Conservation (phyloP, 2,888 invertebrate species). For the Trachelus stipa region DNA sequence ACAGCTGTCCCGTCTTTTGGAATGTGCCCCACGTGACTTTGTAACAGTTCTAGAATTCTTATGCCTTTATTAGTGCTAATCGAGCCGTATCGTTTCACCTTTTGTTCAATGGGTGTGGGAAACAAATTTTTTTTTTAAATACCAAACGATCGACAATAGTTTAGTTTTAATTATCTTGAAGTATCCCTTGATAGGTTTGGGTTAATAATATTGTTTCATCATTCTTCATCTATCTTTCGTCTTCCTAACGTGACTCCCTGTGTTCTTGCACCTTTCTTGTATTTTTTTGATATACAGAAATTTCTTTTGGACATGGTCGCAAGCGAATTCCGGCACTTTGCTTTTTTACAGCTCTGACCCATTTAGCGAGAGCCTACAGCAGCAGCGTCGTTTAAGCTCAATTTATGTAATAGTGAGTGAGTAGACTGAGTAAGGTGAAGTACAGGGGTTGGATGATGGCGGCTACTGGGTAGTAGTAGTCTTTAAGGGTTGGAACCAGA, state of each 20-base stretch:
- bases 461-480: neutral
- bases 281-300: neutral
- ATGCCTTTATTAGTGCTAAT: neutral
- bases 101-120: no score
- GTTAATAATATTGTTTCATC: no score
- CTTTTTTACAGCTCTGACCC: slow-evolving; percentile 32
- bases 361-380: slow-evolving; percentile 40
- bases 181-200: neutral
- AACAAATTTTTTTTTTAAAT: neutral
- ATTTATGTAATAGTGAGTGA: slow-evolving; percentile 47
- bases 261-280: neutral
- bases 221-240: neutral
- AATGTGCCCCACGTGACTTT: neutral
- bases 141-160: fast-evolving
- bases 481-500: neutral
- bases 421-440: slow-evolving; percentile 11
- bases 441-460: neutral
- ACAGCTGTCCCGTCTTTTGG: neutral
- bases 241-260: neutral
- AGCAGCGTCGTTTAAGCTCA: slow-evolving; percentile 41
- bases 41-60: neutral
- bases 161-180: no score
- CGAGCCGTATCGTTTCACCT: no score
- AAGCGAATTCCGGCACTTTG: neutral
- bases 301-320: neutral